Evolutionary conservation across 1,140 invertebrate genomes (phyloP).

Genomic region (Drosophila sucinea): DNA sequence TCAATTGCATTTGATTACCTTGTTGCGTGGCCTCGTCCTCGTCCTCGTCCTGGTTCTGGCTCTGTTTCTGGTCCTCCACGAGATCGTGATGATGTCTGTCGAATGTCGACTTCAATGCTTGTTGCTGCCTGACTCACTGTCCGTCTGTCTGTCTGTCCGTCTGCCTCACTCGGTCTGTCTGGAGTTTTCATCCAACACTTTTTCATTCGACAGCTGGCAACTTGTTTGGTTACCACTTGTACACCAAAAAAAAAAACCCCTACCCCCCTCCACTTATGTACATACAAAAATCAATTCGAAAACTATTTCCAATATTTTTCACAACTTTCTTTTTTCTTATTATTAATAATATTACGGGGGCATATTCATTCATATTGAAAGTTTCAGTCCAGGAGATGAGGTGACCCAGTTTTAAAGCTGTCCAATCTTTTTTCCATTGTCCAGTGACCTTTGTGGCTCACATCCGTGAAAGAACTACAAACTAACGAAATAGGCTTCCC

Average conservation of each 20-base stretch:
- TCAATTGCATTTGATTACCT: conserved; percentile 81
- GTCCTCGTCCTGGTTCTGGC: neutral
- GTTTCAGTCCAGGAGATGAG: no score
- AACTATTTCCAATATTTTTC: conserved; percentile 56
- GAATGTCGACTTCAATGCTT: conserved; percentile 30
- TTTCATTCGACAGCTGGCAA: conserved; percentile 45
- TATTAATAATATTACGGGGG: conserved; percentile 27
- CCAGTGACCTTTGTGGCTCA: conserved; percentile 21
- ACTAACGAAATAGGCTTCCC: no score
- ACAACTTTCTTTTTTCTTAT: conserved; percentile 43
- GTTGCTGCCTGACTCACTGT: conserved; percentile 10
- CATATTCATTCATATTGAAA: conserved; percentile 8
- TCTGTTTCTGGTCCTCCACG: neutral
- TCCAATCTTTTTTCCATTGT: no score
- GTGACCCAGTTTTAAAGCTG: conserved; percentile 13
- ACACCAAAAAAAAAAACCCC: neutral
- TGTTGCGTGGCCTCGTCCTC: conserved; percentile 60
- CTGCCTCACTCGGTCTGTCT: neutral
- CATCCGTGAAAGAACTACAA: neutral
- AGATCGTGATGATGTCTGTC: conserved; percentile 18
- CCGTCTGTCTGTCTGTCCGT: conserved; percentile 1
- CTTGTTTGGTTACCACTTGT: conserved; percentile 72
- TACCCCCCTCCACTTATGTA: neutral
- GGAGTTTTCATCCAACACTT: conserved; percentile 16
- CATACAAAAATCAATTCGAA: conserved; percentile 62